Evolutionary conservation across 1,140 invertebrate species (phyloP), one percentile per base, ranked within the genome.

Genomic region (Zaprionus lachaisei): DNA sequence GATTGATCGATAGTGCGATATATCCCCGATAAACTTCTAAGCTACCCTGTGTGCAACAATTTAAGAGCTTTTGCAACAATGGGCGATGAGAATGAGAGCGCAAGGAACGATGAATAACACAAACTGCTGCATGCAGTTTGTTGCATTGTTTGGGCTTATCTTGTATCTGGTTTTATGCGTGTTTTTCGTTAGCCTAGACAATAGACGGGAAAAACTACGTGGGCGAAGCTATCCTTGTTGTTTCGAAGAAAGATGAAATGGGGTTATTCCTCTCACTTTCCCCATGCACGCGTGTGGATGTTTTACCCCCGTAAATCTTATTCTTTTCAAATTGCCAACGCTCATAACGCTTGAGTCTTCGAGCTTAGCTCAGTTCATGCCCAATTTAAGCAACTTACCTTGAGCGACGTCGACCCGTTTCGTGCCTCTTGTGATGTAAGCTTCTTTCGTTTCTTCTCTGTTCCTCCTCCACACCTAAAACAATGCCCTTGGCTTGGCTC

Each of bases 401-500:
- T 69, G 56, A 49, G 66, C 41, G 41, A 5, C n/a, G 41, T 14
- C 37, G 67, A 54, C 67, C 47, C 54, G 67, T 69, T 69, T 69
- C 22, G 64, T 22, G 14, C 14, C 17, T 34, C 26, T 11, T 22
- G 38, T 58, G 65, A 22, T 58, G 55, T 68, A 68, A 58, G 55
- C 51, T 54, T 54, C 31, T 57, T 2, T 15, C 24, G 37, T 24
- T 44, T 28, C 15, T 6, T 7, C 41, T 44, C 41, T 17, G 72
- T 77, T 41, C 47, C 51, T 34, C 31, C 24, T 28, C 41, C 38
- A 5, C 2, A 6, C 20, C 7, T 5, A 4, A 72, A 63, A 65
- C 54, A 64, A 71, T 51, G 68, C 15, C 57, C 60, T 63, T 64
- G 72, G 66, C 38, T 55, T 55, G 26, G 28, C 65, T 74, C 47